Conservation (phyloP, 2,888 invertebrate genomes). For the Stenichneumon culpator region DNA sequence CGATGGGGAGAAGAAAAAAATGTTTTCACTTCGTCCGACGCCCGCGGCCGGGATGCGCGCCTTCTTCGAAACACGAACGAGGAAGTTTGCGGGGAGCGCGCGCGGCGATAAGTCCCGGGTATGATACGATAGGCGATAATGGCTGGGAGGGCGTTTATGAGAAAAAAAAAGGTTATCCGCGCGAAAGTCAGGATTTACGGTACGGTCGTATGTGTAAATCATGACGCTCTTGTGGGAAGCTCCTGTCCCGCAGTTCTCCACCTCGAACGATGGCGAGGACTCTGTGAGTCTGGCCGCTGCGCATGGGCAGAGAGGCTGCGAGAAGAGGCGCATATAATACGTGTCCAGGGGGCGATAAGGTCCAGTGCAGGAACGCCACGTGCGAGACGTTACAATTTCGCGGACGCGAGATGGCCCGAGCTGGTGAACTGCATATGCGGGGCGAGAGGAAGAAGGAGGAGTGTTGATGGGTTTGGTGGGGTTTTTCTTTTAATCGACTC, state of each 20-base stretch:
- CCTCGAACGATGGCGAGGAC: neutral
- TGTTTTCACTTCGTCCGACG: slow-evolving; percentile 35
- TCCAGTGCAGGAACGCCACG: slow-evolving; percentile 58
- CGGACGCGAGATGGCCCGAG: slow-evolving; percentile 10
- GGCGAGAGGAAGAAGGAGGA: neutral
- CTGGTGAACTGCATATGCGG: neutral
- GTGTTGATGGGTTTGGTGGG: neutral
- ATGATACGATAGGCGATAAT: slow-evolving; percentile 59
- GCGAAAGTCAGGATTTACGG: slow-evolving; percentile 66
- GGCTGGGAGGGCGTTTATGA: slow-evolving; percentile 21
- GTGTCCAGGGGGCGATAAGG: slow-evolving; percentile 49
- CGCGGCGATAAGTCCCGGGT: neutral
- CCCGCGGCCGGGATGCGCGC: neutral
- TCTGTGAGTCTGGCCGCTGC: neutral
- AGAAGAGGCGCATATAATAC: slow-evolving; percentile 35
- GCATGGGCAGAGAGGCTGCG: neutral
- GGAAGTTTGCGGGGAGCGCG: slow-evolving; percentile 12
- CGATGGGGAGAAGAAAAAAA: neutral
- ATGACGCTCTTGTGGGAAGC: slow-evolving; percentile 58
- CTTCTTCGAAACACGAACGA: neutral
- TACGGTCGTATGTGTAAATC: slow-evolving; percentile 64
- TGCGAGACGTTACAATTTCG: slow-evolving; percentile 65
- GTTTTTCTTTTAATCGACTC: neutral
- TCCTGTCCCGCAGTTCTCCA: slow-evolving; percentile 48
- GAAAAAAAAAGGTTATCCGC: slow-evolving; percentile 19